A percentile compares a stretch with the other conserved stretches of the same genome.
These are phyloP conservation scores for Oncorhynchus tshawytscha DNA, from an alignment of 2,113 vertebrate species.

Conservation along the genomic window DNA sequence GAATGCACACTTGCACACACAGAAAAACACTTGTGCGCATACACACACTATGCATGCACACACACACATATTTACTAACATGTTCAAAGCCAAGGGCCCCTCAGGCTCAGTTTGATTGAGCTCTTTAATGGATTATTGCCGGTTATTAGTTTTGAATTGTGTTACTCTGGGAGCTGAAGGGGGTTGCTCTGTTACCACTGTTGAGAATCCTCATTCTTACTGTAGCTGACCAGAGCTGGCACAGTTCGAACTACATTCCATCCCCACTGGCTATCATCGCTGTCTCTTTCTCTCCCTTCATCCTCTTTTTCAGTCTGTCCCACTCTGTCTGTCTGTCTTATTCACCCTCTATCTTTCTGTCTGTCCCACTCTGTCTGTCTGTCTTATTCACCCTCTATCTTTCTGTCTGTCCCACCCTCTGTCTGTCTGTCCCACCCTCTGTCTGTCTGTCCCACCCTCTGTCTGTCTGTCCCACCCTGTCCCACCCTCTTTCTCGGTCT, in stretches of 20 bases:
- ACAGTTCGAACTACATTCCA: neutral
- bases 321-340: neutral
- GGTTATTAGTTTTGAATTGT: slow-evolving; percentile 67
- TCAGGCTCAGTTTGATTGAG: slow-evolving; percentile 60
- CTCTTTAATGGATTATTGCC: slow-evolving; percentile 72
- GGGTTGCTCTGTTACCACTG: slow-evolving; percentile 65
- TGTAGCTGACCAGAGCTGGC: slow-evolving; percentile 37
- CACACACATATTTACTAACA: neutral
- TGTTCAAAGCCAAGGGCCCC: slow-evolving; percentile 31
- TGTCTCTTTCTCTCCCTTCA: neutral
- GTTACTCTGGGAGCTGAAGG: slow-evolving; percentile 48
- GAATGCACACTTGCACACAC: neutral
- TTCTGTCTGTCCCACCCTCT: no score
- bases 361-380: neutral
- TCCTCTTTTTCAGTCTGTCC: neutral
- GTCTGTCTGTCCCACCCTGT: no score
- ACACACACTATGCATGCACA: slow-evolving; percentile 4
- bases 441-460: no score
- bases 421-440: no score
- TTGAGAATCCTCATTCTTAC: slow-evolving; percentile 35
- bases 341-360: neutral
- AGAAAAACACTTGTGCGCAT: neutral
- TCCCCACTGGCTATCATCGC: neutral
- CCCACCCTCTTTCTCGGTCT: no score
- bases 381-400: no score